Conservation (phyloP, 2,113 vertebrate genomes). For the Hydrochoerus hydrochaeris region DNA sequence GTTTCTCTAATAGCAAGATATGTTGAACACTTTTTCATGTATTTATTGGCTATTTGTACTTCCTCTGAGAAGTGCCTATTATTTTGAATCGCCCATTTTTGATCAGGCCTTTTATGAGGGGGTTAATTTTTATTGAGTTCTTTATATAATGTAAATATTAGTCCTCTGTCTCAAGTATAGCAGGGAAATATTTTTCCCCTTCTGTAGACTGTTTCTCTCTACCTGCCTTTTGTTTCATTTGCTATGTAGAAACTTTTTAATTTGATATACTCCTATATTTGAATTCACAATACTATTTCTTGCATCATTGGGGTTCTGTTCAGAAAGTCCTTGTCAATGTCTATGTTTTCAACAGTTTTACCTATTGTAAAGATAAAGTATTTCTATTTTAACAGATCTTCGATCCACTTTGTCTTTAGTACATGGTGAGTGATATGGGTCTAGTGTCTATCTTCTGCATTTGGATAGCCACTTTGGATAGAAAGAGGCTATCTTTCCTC, state of each 20-base stretch:
- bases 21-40: not conserved
- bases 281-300: not conserved
- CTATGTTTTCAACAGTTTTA: not conserved
- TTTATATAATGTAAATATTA: not conserved
- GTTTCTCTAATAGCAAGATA: not conserved
- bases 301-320: not conserved
- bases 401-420: not conserved
- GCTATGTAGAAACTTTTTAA: not conserved
- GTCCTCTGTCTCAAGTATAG: not conserved
- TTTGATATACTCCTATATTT: not conserved
- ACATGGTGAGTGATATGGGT: not conserved
- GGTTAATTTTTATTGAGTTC: not conserved
- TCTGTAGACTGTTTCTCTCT: not conserved
- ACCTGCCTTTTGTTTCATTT: not conserved
- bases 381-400: not conserved
- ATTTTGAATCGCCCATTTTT: not conserved
- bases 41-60: not conserved
- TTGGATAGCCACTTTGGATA: not conserved
- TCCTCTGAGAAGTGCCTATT: not conserved
- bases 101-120: not conserved
- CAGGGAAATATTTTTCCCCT: not conserved
- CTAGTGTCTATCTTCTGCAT: not conserved
- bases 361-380: not conserved
- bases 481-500: not conserved
- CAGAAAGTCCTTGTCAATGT: not conserved